phyloP scores from a whole-genome alignment of 2,888 invertebrate species.

The Podotricha telesiphe region DNA sequence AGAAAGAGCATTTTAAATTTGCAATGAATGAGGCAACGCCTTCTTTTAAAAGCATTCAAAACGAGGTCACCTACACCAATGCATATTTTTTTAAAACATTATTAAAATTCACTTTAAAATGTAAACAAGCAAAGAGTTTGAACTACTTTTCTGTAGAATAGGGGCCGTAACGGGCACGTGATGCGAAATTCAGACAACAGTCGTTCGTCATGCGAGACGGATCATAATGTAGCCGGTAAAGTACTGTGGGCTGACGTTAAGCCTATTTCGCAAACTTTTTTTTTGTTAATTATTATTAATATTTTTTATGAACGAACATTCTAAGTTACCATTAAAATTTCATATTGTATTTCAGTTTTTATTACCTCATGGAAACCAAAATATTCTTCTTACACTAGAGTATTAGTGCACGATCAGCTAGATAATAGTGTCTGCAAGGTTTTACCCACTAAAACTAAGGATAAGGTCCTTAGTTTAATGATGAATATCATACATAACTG shows the following conservation, averaged over 20 bases:
- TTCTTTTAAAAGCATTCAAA: neutral
- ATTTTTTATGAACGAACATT: too few species aligned
- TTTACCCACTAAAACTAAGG: too few species aligned
- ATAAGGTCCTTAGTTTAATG: too few species aligned
- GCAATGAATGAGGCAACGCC: neutral
- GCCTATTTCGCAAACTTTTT: neutral
- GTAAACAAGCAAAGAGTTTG: conserved; percentile 20
- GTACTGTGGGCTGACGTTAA: conserved; percentile 28
- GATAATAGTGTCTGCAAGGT: too few species aligned
- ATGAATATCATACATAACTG: too few species aligned
- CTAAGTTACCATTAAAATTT: too few species aligned
- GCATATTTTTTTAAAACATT: conserved; percentile 11
- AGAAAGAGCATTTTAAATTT: neutral
- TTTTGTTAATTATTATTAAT: neutral
- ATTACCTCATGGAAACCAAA: too few species aligned
- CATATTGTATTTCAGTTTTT: too few species aligned
- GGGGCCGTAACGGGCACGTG: conserved; percentile 66
- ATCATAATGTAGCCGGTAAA: conserved; percentile 51
- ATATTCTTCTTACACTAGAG: too few species aligned
- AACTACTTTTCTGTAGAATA: conserved; percentile 17
- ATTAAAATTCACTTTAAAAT: conserved; percentile 19
- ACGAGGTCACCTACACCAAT: conserved; percentile 12
- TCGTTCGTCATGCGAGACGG: conserved; percentile 70
- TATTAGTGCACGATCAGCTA: too few species aligned
- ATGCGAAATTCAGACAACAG: conserved; percentile 66